phyloP scores from a whole-genome alignment of 2,797 vertebrate genomes.

The Kryptolebias ocellatus region DNA sequence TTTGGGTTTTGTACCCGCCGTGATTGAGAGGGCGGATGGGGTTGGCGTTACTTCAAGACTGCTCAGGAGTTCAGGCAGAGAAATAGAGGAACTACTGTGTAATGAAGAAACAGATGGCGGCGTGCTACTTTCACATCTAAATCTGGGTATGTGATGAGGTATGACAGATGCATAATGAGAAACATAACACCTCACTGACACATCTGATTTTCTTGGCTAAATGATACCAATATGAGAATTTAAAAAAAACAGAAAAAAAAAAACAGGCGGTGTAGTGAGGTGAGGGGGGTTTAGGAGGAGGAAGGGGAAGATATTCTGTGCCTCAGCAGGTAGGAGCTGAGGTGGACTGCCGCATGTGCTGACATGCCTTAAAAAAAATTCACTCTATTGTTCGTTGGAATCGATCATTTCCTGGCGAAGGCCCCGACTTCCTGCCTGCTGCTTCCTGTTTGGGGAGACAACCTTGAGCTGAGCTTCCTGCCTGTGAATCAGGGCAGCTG shows the following conservation, averaged over 20 bases:
- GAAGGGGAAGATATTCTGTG: slow-evolving; percentile 32
- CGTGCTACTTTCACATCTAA: slow-evolving; percentile 63
- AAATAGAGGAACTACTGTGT: slow-evolving; percentile 43
- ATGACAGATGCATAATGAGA: slow-evolving; percentile 72
- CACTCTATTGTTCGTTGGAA: slow-evolving; percentile 72
- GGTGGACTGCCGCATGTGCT: slow-evolving; percentile 43
- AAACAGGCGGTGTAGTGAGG: not conserved
- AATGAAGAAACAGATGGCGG: slow-evolving; percentile 71
- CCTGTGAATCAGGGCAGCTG: slow-evolving; percentile 50
- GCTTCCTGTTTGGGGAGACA: slow-evolving; percentile 81
- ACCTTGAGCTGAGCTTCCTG: slow-evolving; percentile 77
- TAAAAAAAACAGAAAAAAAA: not conserved
- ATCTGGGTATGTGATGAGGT: slow-evolving; percentile 62
- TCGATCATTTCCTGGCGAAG: slow-evolving; percentile 71
- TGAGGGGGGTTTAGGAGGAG: not conserved
- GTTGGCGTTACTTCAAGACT: slow-evolving; percentile 41
- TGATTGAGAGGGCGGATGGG: slow-evolving; percentile 21
- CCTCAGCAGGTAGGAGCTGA: slow-evolving; percentile 44
- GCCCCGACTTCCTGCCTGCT: slow-evolving; percentile 74
- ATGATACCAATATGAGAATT: slow-evolving; percentile 61
- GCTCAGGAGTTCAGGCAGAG: slow-evolving; percentile 43
- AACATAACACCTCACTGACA: slow-evolving; percentile 69
- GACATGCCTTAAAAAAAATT: slow-evolving; percentile 53
- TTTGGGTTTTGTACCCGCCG: slow-evolving; percentile 10
- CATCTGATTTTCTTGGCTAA: slow-evolving; percentile 54